Conservation (phyloP, 1,140 invertebrate genomes). For the Archegozetes longisetosus region DNA sequence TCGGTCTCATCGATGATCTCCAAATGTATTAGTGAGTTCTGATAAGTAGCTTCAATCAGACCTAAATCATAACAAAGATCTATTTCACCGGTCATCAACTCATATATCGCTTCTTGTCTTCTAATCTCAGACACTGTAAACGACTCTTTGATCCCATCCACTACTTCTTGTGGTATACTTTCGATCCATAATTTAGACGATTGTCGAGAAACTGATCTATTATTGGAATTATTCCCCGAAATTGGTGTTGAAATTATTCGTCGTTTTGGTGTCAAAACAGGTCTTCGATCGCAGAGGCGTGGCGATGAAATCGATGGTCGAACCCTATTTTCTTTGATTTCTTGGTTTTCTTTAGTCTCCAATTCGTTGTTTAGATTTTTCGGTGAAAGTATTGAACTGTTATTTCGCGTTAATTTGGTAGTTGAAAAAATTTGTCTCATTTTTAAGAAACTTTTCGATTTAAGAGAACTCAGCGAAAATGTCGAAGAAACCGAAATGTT, state of each 20-base stretch:
- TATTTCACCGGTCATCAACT: background rate
- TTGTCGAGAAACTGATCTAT: background rate
- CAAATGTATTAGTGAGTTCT: background rate
- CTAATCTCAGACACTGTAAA: background rate
- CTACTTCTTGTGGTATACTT: background rate
- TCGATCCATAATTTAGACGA: background rate
- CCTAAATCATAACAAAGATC: background rate
- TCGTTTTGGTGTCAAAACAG: background rate
- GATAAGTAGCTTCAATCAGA: background rate
- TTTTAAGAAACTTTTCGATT: background rate
- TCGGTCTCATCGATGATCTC: background rate
- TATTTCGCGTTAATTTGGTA: background rate
- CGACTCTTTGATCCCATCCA: background rate
- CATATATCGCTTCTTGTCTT: background rate
- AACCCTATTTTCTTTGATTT: background rate
- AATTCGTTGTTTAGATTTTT: background rate
- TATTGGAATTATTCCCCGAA: background rate
- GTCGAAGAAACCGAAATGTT: background rate
- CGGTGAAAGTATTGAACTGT: background rate
- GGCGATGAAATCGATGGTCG: background rate
- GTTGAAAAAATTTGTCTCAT: background rate
- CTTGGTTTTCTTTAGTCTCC: background rate
- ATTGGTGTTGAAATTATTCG: background rate
- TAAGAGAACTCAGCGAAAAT: background rate
- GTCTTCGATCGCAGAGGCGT: background rate